Base-by-base conservation (phyloP, 2,113 vertebrate genomes). In the Hippocampus barbouri region DNA sequence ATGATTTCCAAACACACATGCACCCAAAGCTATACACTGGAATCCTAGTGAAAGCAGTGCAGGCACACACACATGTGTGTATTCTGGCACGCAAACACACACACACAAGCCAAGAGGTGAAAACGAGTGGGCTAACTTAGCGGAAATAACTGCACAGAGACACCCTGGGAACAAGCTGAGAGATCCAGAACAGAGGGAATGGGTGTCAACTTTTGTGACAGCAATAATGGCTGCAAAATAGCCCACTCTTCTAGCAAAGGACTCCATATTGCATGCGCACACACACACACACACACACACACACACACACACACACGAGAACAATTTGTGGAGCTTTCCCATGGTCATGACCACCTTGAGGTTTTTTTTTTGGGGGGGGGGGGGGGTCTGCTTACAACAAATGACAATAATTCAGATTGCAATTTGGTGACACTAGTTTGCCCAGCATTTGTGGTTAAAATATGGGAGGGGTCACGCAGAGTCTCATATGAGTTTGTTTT, bases 131-230 rank as follows among this genome's bases (percentile, higher is more conserved):
- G 43, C 16, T 49, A 71, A 72, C 4, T n/a, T 70, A 61, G 41
- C 74, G 41, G 34, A 69, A 65, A 75, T 59, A 72, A 76, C 76
- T 73, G 54, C 43, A 69, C 9, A 73, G 70, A 71, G 25, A 69
- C 6, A 14, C 72, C 23, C 23, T 57, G 74, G 75, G 70, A 73
- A 60, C 2, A 6, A 49, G 41, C 21, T 38, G 53, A 66, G 25
- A 60, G 71, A 69, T 64, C 38, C 15, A 68, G 34, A 23, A 63
- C 8, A 70, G 60, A 75, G 70, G 34, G 78, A 80, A 68, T 73
- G 76, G 60, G 34, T 77, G 71, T 73, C 74, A 66, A 66, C 63
- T 16, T 9, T 11, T 72, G 63, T 73, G 73, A 76, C 82, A 74
- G 69, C 41, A 1, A 60, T 72, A 65, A 66, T 70, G 23, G 53